Base-by-base conservation (phyloP, 1,140 invertebrate genomes). In the Sinonovacula constricta region DNA sequence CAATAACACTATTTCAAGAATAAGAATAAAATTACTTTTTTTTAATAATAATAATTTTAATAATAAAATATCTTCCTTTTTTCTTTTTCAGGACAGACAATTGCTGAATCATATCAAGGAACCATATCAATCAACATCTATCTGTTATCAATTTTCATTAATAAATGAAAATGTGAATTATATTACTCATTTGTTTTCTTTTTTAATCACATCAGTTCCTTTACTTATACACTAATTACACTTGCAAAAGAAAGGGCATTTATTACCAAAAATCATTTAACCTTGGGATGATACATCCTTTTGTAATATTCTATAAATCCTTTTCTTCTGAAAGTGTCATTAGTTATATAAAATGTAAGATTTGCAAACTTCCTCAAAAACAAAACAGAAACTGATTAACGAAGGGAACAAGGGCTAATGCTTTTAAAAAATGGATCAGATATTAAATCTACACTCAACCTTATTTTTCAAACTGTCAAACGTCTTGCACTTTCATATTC, bases 361-460 rank as follows among this genome's bases (percentile, higher is more conserved):
- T 45, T 45, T 45, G 39, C 39, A 45, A 10, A 45, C 39, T 45
- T 45, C 39, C 39, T 45, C 39, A 45, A 45, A 45, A 45, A 45
- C 18, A 10, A 45, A 45, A 45, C 39, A 45, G 39, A 45, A 45
- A 45, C 39, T 45, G 39, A 45, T 45, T 45, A 45, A 45, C 39
- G 18, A 45, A 45, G 39, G 39, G 18, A 45, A 45, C 39, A 45
- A 45, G 39, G 39, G 39, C 39, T 45, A 45, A 45, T 45, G 39
- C 39, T 45, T 45, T 45, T n/a, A n/a, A 45, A 45, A 45, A 45
- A 45, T 45, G 39, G 39, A 45, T 45, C 18, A 45, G 39, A 45
- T 45, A 45, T 45, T 45, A 45, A 45, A 45, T 45, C 39, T 45
- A 45, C 39, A 45, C 39, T 45, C 39, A 45, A 45, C 39, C 39